These are phyloP conservation scores for Dolichallabes microphthalmus DNA, from an alignment of 2,113 vertebrate species.

Conservation along the genomic window DNA sequence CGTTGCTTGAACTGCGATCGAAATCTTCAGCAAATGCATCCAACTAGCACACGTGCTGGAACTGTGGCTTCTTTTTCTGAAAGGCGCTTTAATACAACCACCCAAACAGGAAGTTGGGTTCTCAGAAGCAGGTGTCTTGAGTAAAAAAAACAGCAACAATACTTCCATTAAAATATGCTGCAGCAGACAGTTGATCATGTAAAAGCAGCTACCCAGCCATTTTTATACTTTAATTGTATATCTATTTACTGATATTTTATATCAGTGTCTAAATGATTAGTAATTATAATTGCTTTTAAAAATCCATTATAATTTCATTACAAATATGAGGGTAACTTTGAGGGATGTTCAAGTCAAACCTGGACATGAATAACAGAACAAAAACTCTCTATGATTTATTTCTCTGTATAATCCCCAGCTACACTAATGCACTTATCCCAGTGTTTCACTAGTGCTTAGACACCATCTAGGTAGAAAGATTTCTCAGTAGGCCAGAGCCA, in stretches of 20 bases:
- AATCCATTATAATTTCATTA: not conserved
- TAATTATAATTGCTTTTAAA: not conserved
- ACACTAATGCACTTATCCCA: too few species aligned
- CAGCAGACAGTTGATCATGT: not conserved
- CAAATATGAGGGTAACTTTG: not conserved
- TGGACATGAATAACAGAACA: too few species aligned
- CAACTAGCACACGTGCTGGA: not conserved
- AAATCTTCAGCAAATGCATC: not conserved
- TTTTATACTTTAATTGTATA: not conserved
- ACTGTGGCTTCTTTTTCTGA: not conserved
- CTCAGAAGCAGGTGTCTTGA: not conserved
- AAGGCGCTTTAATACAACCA: not conserved
- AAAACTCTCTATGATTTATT: too few species aligned
- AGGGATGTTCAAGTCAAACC: too few species aligned
- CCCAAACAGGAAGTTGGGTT: conserved; percentile 2
- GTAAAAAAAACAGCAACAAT: not conserved
- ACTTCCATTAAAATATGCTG: not conserved
- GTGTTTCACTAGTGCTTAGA: too few species aligned
- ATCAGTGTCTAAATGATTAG: not conserved
- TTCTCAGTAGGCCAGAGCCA: too few species aligned
- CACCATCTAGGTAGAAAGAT: too few species aligned
- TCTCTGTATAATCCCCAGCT: too few species aligned
- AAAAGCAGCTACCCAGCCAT: not conserved
- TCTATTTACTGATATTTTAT: not conserved
- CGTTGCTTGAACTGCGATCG: not conserved